These are phyloP conservation scores for Ceratitis capitata DNA, from an alignment of 1,140 invertebrate species.

Conservation along the genomic window DNA sequence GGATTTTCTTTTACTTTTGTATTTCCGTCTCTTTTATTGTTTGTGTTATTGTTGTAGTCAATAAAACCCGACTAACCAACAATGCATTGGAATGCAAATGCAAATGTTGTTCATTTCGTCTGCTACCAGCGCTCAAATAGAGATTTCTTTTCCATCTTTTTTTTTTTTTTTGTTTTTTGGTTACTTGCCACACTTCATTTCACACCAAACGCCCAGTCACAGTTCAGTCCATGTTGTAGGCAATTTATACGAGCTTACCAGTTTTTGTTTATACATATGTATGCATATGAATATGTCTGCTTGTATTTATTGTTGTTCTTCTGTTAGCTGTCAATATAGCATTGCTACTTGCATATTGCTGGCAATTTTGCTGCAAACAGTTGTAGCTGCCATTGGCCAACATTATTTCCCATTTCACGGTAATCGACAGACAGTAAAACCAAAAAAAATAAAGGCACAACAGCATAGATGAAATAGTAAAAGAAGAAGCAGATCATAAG, in stretches of 20 bases:
- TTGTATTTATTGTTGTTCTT: neutral
- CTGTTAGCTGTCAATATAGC: neutral
- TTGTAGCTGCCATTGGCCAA: slow-evolving; percentile 23
- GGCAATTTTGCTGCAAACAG: slow-evolving; percentile 13
- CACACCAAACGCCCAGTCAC: neutral
- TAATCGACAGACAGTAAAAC: neutral
- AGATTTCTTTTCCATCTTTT: neutral
- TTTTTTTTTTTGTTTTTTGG: neutral
- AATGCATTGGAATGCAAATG: slow-evolving; percentile 4
- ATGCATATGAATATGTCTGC: neutral
- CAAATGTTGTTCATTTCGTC: slow-evolving; percentile 15
- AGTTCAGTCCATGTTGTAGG: neutral
- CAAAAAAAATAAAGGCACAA: neutral
- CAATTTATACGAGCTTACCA: neutral
- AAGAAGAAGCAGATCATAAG: neutral
- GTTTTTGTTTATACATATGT: too few relatives aligned
- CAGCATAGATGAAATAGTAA: too few relatives aligned
- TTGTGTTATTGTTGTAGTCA: neutral
- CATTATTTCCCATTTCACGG: slow-evolving; percentile 25
- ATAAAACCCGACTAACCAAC: slow-evolving; percentile 6
- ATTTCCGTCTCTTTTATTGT: too few relatives aligned
- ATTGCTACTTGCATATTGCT: neutral
- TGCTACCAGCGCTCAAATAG: neutral
- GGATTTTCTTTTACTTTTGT: too few relatives aligned
- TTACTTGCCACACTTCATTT: neutral